Percentiles rank a stretch among this genome's conserved stretches.
These are phyloP conservation scores for Hypothenemus hampei DNA, from an alignment of 1,140 invertebrate genomes.

Conservation along the genomic window DNA sequence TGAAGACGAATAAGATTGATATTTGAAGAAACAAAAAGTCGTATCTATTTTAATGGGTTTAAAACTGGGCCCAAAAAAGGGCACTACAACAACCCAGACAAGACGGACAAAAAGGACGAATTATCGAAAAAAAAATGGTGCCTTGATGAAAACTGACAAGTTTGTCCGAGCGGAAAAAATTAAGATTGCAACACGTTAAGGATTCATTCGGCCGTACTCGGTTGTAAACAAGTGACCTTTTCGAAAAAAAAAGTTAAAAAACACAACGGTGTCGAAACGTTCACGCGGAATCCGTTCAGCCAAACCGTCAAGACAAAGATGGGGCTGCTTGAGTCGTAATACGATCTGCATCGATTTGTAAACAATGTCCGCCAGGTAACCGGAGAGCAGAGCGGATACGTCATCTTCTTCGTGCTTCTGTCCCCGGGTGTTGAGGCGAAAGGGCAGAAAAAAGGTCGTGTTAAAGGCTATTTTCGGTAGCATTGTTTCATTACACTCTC, in stretches of 20 bases:
- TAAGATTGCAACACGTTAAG: conserved; percentile 10
- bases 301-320: background rate
- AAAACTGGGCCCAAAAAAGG: too few species aligned
- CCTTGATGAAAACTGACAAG: conserved; percentile 7
- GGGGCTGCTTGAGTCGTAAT: background rate
- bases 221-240: conserved; percentile 2
- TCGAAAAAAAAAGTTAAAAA: conserved; percentile 3
- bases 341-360: conserved; percentile 8
- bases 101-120: too few species aligned
- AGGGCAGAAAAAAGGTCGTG: conserved; percentile 9
- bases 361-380: conserved; percentile 14
- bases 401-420: conserved; percentile 6
- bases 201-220: background rate
- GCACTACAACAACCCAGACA: too few species aligned
- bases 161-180: conserved; percentile 5
- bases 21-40: too few species aligned
- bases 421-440: conserved; percentile 8
- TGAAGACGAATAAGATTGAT: too few species aligned
- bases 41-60: too few species aligned
- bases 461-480: conserved; percentile 5
- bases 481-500: background rate
- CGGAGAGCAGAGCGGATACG: conserved; percentile 8
- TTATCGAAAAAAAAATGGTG: too few species aligned
- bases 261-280: background rate
- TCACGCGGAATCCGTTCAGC: background rate